These are phyloP conservation scores for Lucilia sericata DNA, from an alignment of 1,140 invertebrate genomes.

Conservation along the genomic window DNA sequence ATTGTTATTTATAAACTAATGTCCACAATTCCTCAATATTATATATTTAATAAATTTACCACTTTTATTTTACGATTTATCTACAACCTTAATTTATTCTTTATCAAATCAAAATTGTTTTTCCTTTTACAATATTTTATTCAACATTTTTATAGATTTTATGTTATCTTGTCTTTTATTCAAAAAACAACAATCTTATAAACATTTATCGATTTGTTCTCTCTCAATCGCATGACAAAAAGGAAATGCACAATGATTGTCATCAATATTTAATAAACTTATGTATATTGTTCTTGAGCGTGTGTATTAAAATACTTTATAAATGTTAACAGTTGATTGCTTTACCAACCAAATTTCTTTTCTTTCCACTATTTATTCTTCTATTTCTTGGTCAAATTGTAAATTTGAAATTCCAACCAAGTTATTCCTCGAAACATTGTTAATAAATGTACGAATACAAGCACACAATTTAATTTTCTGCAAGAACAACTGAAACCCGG, in stretches of 20 bases:
- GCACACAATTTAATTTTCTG: neutral
- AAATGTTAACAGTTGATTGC: constrained; percentile 37
- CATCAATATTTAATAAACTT: constrained; percentile 1
- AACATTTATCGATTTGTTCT: neutral
- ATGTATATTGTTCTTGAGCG: neutral
- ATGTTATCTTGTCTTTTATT: neutral
- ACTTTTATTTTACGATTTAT: no score
- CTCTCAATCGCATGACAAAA: neutral
- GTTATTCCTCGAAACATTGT: constrained; percentile 32
- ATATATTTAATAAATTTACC: no score
- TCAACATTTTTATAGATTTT: no score
- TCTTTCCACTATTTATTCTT: neutral
- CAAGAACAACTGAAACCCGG: neutral
- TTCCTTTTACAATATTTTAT: no score
- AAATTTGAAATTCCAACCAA: neutral
- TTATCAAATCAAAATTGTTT: no score
- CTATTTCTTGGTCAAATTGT: constrained; percentile 13
- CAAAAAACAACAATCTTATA: neutral
- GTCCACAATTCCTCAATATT: no score
- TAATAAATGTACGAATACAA: constrained; percentile 12
- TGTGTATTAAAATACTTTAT: neutral
- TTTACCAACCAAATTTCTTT: neutral
- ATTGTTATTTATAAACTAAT: no score
- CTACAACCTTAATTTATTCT: no score
- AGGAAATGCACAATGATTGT: constrained; percentile 2